Conservation (phyloP, 2,797 vertebrate genomes). For the Argentina silus region DNA sequence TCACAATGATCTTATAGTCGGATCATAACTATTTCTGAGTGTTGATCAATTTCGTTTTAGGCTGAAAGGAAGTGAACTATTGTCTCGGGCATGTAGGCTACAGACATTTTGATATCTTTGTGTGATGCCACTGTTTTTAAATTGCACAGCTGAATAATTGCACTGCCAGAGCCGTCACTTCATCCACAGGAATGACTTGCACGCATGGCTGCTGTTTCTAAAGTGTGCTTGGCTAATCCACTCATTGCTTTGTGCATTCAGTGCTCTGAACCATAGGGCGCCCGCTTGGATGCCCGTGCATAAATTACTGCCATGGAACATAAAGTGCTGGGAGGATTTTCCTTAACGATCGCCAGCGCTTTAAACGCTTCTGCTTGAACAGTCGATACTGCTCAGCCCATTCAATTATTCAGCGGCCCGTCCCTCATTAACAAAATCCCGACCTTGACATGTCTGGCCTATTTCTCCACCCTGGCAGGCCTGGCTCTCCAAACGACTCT, state of each 20-base stretch:
- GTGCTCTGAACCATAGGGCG: slow-evolving; percentile 77
- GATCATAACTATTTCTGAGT: slow-evolving; percentile 36
- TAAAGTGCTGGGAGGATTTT: slow-evolving; percentile 82
- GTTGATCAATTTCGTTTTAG: slow-evolving; percentile 50
- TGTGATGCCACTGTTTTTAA: slow-evolving; percentile 57
- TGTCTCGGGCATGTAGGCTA: slow-evolving; percentile 43
- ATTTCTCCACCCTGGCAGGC: slow-evolving; percentile 79
- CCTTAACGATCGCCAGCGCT: slow-evolving; percentile 80
- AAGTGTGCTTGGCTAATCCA: slow-evolving; percentile 80
- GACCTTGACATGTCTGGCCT: slow-evolving; percentile 88
- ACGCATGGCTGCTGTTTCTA: slow-evolving; percentile 77
- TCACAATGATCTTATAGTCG: slow-evolving; percentile 28
- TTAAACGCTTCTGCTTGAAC: slow-evolving; percentile 82
- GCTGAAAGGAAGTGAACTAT: slow-evolving; percentile 49
- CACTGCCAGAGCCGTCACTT: slow-evolving; percentile 69
- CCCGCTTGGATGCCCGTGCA: slow-evolving; percentile 77
- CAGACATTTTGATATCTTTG: slow-evolving; percentile 37
- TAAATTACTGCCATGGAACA: slow-evolving; percentile 83
- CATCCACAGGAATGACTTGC: slow-evolving; percentile 75
- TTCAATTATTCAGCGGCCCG: slow-evolving; percentile 80
- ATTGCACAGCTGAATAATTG: slow-evolving; percentile 75
- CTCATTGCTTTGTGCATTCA: slow-evolving; percentile 79
- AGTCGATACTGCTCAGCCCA: slow-evolving; percentile 81
- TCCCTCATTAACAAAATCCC: slow-evolving; percentile 88
- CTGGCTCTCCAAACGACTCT: slow-evolving; percentile 73